These are phyloP conservation scores for Oreochromis spilurus DNA, from an alignment of 2,113 vertebrate genomes.

Conservation along the genomic window DNA sequence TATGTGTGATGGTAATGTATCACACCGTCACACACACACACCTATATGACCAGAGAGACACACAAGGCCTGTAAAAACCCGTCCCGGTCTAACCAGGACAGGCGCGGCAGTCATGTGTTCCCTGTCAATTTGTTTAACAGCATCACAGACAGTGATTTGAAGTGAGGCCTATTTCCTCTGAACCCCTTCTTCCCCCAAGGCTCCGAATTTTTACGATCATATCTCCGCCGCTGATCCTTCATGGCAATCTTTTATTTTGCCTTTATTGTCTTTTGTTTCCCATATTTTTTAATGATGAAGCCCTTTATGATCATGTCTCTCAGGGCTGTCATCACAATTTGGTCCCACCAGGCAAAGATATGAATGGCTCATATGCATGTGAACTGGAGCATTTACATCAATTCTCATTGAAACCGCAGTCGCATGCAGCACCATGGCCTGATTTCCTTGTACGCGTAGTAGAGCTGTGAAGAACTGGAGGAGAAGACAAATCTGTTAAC, in stretches of 20 bases:
- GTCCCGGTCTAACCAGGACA: not conserved
- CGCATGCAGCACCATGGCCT: slow-evolving; percentile 11
- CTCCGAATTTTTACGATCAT: slow-evolving; percentile 5
- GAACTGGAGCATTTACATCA: slow-evolving; percentile 46
- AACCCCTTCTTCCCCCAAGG: slow-evolving; percentile 14
- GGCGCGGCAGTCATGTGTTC: not conserved
- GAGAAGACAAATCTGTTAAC: slow-evolving; percentile 48
- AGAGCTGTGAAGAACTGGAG: slow-evolving; percentile 23
- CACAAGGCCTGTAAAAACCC: not conserved
- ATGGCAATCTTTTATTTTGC: slow-evolving; percentile 29
- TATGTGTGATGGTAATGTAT: slow-evolving; percentile 23
- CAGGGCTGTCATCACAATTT: slow-evolving; percentile 54
- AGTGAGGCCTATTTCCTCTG: slow-evolving; percentile 7
- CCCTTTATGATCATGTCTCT: slow-evolving; percentile 53
- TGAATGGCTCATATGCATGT: slow-evolving; percentile 50
- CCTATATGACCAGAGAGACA: not conserved
- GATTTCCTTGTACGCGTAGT: slow-evolving; percentile 14
- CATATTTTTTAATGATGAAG: slow-evolving; percentile 14
- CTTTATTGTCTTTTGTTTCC: slow-evolving; percentile 37
- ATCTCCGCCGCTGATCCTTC: slow-evolving; percentile 18
- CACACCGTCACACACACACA: not conserved
- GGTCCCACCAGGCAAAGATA: slow-evolving; percentile 32
- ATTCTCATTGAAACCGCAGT: slow-evolving; percentile 28
- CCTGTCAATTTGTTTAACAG: slow-evolving; percentile 24
- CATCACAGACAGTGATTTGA: slow-evolving; percentile 12